Evolutionary conservation across 1,140 invertebrate genomes (phyloP).

Genomic region (Nephotettix cincticeps): DNA sequence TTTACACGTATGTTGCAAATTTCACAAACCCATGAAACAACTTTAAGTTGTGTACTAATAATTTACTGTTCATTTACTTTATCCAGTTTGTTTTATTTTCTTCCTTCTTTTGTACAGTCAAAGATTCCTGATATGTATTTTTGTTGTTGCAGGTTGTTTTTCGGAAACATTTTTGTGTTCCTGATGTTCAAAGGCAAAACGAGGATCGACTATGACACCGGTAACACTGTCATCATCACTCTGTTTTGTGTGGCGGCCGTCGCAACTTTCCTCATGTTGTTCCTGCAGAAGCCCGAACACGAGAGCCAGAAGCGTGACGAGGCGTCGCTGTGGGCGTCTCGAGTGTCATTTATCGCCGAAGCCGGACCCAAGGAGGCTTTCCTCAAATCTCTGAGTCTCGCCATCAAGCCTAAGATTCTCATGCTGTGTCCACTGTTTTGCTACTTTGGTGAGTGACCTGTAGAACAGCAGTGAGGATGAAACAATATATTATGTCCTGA

Average conservation of each 20-base stretch:
- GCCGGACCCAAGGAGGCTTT: conserved; percentile 66
- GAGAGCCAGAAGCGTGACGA: background rate
- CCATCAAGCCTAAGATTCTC: conserved; percentile 81
- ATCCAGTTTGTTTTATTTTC: too few species aligned
- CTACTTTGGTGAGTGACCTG: conserved; percentile 73
- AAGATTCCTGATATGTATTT: too few species aligned
- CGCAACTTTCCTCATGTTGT: conserved; percentile 66
- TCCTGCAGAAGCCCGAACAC: conserved; percentile 51
- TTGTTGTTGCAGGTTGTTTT: conserved; percentile 35
- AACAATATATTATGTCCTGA: too few species aligned
- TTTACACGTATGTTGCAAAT: too few species aligned
- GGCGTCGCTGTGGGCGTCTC: conserved; percentile 25
- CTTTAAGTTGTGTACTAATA: too few species aligned
- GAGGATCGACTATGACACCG: conserved; percentile 58
- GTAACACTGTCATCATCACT: conserved; percentile 72
- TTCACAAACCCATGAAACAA: too few species aligned
- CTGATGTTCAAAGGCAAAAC: conserved; percentile 31
- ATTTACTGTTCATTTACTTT: too few species aligned
- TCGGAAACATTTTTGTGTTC: conserved; percentile 34
- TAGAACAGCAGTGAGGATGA: too few species aligned
- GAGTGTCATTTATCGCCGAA: conserved; percentile 41
- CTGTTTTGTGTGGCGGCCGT: conserved; percentile 67
- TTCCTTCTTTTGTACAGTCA: too few species aligned
- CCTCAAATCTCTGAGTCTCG: conserved; percentile 71
- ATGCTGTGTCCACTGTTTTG: conserved; percentile 82